Evolutionary conservation across 1,140 invertebrate species (phyloP), one percentile per base, ranked within the genome.

Genomic region (Lysiphlebus fabarum): DNA sequence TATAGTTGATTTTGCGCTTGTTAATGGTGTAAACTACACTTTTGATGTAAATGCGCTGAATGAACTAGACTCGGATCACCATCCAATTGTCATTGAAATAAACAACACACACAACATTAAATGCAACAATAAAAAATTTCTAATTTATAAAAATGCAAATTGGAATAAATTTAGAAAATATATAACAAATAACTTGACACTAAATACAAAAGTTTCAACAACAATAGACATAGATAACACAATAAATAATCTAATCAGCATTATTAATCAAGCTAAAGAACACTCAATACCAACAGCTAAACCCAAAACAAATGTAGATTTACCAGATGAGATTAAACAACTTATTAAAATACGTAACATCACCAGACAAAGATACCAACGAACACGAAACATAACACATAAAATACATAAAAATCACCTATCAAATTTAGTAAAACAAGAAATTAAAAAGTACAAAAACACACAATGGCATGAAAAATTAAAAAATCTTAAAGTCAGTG

Each of bases 31-130:
- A 1, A 58, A 7, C 26, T 48, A 43, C 11, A 37, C 45, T 4
- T 40, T 43, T 41, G 33, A 42, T 4, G 41, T 64, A 14, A 45
- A 62, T 48, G 48, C 56, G 11, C 12, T 57, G 9, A 57, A 64
- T 44, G 65, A 64, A 4, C 42, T 63, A n/a, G 47, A 66, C 41
- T 66, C 62, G 2, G 65, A 66, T 36, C 60, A 66, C 42, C 47
- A 51, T 6, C 62, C 65, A 6, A n/a, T 62, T 12, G 34, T 44
- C 1, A 6, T 56, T 14, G 48, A 33, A 51, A 26, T 44, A 33
- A 44, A 26, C 3, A 17, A 17, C 17, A 17, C 17, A 17, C 17
- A 17, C 17, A 17, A 17, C 17, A 17, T 17, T 1, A 17, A 1
- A 17, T 17, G 17, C 41, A 17, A 51, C 26, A 11, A 43, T 4